Evolutionary conservation across 2,888 invertebrate species (phyloP).

Genomic region (Boloria selene): DNA sequence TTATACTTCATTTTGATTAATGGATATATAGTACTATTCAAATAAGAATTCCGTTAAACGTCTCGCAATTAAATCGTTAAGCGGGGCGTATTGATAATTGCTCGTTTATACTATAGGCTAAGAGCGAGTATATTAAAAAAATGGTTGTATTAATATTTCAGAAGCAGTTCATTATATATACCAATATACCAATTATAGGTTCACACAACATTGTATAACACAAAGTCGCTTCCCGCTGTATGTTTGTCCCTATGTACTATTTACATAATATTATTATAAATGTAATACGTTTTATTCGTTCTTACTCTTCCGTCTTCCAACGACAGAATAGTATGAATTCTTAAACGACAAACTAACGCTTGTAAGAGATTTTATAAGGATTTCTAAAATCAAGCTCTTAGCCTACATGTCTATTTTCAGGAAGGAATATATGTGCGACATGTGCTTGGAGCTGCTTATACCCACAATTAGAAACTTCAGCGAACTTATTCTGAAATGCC

Average conservation of each 20-base stretch:
- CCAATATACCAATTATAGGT: too few relatives aligned
- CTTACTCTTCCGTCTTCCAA: too few relatives aligned
- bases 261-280: too few relatives aligned
- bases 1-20: constrained; percentile 58
- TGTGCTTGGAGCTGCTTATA: constrained; percentile 28
- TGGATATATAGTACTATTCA: constrained; percentile 51
- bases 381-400: constrained; percentile 13
- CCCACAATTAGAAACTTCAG: constrained; percentile 33
- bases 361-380: neutral
- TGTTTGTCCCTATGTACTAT: too few relatives aligned
- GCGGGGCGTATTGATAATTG: constrained; percentile 54
- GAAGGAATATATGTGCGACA: constrained; percentile 30
- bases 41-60: constrained; percentile 63
- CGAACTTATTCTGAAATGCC: constrained; percentile 26
- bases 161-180: too few relatives aligned
- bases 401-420: constrained; percentile 22
- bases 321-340: too few relatives aligned
- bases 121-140: neutral
- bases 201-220: too few relatives aligned
- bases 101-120: constrained; percentile 36
- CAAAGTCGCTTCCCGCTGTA: too few relatives aligned
- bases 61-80: constrained; percentile 63
- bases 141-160: too few relatives aligned
- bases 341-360: too few relatives aligned
- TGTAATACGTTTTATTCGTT: too few relatives aligned